Evolutionary conservation across 2,113 vertebrate genomes (phyloP).

Genomic region (Ophthalmotilapia sp.): DNA sequence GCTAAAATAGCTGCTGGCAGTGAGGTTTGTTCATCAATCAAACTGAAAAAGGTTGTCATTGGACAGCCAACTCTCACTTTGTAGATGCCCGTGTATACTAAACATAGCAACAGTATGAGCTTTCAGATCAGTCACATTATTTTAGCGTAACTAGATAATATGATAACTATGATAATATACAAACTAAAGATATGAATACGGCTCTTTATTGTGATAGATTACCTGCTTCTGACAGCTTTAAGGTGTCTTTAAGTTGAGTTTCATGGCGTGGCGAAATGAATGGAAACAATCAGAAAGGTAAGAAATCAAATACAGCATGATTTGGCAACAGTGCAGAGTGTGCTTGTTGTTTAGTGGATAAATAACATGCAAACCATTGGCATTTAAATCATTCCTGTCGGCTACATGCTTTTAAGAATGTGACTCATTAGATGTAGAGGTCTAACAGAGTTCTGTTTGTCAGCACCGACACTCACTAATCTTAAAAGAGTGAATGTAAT

Average conservation of each 20-base stretch:
- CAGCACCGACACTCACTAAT: conserved; percentile 6
- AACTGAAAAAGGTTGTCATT: not conserved
- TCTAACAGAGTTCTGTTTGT: conserved; percentile 10
- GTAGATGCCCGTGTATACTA: not conserved
- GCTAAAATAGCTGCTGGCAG: not conserved
- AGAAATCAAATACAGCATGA: not conserved
- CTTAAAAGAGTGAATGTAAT: not conserved
- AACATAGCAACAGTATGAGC: not conserved
- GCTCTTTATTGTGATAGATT: not conserved
- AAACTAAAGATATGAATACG: not conserved
- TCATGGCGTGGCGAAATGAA: not conserved
- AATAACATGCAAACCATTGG: not conserved
- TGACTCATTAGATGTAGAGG: conserved; percentile 40
- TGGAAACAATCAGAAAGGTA: not conserved
- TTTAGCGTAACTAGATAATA: not conserved
- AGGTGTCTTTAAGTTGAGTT: not conserved
- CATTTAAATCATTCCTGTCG: conserved; percentile 13
- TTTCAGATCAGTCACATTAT: not conserved
- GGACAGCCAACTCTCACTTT: not conserved
- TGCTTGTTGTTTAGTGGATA: not conserved
- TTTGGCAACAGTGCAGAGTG: not conserved
- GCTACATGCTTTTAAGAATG: not conserved
- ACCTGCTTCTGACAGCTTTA: not conserved
- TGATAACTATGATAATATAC: not conserved
- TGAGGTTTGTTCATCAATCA: not conserved